Percentiles rank a stretch among this genome's conserved stretches.
phyloP scores from a whole-genome alignment of 2,888 invertebrate species.

The Tetragonisca angustula region DNA sequence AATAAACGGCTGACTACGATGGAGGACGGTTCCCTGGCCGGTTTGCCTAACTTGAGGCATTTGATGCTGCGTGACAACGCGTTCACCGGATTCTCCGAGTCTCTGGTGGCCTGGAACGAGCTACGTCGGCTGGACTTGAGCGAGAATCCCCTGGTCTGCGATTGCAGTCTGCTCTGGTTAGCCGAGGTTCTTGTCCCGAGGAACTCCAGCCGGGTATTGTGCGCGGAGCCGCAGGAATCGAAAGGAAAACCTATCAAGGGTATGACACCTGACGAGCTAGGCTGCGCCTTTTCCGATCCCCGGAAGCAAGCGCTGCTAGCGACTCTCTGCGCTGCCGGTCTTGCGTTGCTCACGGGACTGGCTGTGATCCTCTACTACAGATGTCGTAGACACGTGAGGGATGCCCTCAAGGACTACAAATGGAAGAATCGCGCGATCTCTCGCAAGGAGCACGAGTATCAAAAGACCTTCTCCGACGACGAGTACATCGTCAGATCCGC shows the following conservation, averaged over 20 bases:
- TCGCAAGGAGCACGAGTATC: constrained; percentile 94
- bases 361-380: constrained; percentile 90
- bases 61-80: constrained; percentile 92
- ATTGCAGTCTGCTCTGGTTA: constrained; percentile 92
- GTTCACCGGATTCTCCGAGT: constrained; percentile 90
- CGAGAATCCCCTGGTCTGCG: constrained; percentile 93
- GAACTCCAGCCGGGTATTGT: constrained; percentile 90
- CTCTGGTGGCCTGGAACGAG: constrained; percentile 92
- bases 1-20: constrained; percentile 90
- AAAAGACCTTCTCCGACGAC: constrained; percentile 95
- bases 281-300: constrained; percentile 92
- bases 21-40: constrained; percentile 91
- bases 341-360: constrained; percentile 89
- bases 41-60: constrained; percentile 91
- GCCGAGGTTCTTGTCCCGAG: constrained; percentile 89
- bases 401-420: constrained; percentile 92
- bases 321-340: constrained; percentile 90
- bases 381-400: constrained; percentile 92
- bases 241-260: constrained; percentile 87
- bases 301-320: constrained; percentile 92
- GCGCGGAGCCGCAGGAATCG: constrained; percentile 89
- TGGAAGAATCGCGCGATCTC: constrained; percentile 90
- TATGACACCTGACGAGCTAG: constrained; percentile 91
- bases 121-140: constrained; percentile 91
- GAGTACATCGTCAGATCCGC: constrained; percentile 91